Evolutionary conservation across 2,888 invertebrate species (phyloP).

Genomic region (Oxyscelio sp.): DNA sequence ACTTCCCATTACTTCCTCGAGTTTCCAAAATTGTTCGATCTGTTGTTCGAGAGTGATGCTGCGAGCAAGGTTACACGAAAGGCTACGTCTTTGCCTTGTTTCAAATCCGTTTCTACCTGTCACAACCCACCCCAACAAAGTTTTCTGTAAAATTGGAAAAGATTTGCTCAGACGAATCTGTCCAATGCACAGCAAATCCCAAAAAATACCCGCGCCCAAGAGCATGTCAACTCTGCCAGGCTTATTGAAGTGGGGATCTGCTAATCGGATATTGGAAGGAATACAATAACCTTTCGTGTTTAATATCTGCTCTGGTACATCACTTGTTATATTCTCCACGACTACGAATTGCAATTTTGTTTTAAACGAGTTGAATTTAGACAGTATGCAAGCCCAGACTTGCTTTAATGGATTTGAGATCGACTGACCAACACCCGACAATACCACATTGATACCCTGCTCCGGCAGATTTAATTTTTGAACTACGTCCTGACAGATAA

Average conservation of each 20-base stretch:
- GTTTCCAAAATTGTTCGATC: slow-evolving; percentile 72
- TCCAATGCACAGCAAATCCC: slow-evolving; percentile 21
- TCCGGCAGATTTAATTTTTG: not conserved
- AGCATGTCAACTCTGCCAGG: slow-evolving; percentile 34
- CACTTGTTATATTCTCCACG: not conserved
- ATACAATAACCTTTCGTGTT: not conserved
- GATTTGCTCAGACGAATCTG: slow-evolving; percentile 17
- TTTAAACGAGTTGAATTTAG: not conserved
- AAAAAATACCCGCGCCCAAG: slow-evolving; percentile 27
- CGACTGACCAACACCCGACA: not conserved
- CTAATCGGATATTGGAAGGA: slow-evolving; percentile 30
- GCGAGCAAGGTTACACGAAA: not conserved
- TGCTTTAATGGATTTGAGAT: not conserved
- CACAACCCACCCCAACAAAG: slow-evolving; percentile 59
- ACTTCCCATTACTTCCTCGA: slow-evolving; percentile 58
- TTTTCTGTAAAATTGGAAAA: slow-evolving; percentile 51
- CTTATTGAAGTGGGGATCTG: slow-evolving; percentile 27
- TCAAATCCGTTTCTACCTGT: slow-evolving; percentile 26
- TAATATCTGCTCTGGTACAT: not conserved
- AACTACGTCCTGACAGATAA: not conserved
- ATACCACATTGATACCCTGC: not conserved
- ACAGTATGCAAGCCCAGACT: not conserved
- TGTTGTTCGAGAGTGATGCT: slow-evolving; percentile 43
- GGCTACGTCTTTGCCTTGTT: not conserved
- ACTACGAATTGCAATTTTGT: not conserved